Evolutionary conservation across 2,888 invertebrate genomes (phyloP).

Genomic region (Eristalinus aeneus): DNA sequence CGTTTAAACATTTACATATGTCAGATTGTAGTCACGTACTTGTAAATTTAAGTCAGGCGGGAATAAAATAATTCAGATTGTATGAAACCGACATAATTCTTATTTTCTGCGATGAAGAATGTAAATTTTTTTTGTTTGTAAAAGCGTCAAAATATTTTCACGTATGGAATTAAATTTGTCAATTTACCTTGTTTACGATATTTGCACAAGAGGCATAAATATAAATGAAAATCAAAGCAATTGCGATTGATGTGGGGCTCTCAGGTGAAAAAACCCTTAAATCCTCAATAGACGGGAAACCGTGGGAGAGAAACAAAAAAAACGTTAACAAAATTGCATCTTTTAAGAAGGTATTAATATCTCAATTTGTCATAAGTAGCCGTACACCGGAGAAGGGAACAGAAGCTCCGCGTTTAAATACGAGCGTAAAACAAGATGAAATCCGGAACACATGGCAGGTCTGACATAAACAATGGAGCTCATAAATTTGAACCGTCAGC

Average conservation of each 20-base stretch:
- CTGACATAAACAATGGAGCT: background rate
- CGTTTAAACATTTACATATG: background rate
- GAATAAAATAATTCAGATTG: background rate
- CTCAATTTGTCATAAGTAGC: background rate
- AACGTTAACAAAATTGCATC: background rate
- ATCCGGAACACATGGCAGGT: background rate
- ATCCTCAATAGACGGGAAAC: background rate
- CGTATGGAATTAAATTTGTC: background rate
- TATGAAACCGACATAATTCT: background rate
- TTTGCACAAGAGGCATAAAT: no score
- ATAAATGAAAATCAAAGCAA: background rate
- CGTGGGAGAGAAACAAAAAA: background rate
- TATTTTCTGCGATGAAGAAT: background rate
- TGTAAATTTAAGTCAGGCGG: background rate
- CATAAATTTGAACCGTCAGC: slow-evolving; percentile 7
- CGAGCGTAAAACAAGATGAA: background rate
- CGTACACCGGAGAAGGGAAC: background rate
- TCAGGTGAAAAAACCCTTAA: background rate
- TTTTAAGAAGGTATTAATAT: background rate
- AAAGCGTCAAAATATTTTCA: background rate
- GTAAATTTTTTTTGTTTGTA: background rate
- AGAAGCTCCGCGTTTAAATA: background rate
- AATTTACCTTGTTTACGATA: no score
- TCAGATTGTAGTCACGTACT: background rate
- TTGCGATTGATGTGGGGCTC: background rate